Conservation (phyloP, 2,113 vertebrate genomes). For the Centrocercus urophasianus region DNA sequence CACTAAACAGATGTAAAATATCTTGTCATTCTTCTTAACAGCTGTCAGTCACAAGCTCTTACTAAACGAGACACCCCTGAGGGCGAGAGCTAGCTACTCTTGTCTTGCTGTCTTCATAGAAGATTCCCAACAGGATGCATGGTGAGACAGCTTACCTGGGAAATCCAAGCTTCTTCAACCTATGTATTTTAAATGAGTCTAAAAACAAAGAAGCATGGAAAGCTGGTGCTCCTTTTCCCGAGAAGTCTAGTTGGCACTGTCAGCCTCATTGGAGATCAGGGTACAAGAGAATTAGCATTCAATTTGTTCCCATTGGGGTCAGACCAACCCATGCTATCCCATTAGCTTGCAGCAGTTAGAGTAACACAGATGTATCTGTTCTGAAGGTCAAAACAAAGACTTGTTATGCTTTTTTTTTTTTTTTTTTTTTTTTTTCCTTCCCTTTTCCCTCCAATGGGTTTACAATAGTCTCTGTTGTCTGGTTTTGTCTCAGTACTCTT, state of each 20-base stretch:
- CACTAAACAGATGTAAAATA: constrained; percentile 87
- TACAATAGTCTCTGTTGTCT: constrained; percentile 78
- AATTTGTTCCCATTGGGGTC: constrained; percentile 74
- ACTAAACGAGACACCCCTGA: constrained; percentile 76
- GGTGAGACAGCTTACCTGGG: constrained; percentile 74
- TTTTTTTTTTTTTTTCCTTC: not conserved
- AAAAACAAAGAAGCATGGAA: constrained; percentile 71
- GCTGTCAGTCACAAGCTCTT: constrained; percentile 80
- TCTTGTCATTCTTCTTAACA: constrained; percentile 81
- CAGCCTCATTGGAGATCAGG: constrained; percentile 50
- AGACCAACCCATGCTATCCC: constrained; percentile 69
- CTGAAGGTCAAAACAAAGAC: constrained; percentile 74
- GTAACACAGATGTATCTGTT: constrained; percentile 68
- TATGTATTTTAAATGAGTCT: constrained; percentile 36
- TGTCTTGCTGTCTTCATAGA: constrained; percentile 71
- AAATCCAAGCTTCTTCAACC: constrained; percentile 16
- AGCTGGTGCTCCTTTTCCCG: not conserved
- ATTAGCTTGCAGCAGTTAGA: constrained; percentile 74
- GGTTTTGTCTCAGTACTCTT: constrained; percentile 65
- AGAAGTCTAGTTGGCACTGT: constrained; percentile 41
- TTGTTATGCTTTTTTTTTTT: constrained; percentile 70
- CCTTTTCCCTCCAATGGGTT: constrained; percentile 71
- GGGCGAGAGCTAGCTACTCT: constrained; percentile 54
- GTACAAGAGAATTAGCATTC: constrained; percentile 78
- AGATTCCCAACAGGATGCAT: constrained; percentile 71